These are phyloP conservation scores for Hypotaenidia okinawae DNA, from an alignment of 2,797 vertebrate species.

Conservation along the genomic window DNA sequence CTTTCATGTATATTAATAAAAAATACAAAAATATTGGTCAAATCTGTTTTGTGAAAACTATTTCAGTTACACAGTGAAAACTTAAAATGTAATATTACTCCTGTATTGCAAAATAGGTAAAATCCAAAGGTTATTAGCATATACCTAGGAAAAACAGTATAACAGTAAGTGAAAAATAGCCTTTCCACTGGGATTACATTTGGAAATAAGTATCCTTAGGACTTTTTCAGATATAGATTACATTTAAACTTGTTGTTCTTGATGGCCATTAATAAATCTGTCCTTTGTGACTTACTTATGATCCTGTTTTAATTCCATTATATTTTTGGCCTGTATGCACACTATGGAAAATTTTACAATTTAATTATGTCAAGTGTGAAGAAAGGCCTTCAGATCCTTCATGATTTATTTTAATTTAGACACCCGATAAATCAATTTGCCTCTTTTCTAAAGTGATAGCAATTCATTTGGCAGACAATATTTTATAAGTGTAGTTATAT, in stretches of 20 bases:
- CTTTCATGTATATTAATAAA: background rate
- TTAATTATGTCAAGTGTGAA: background rate
- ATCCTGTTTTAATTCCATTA: background rate
- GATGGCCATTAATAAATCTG: background rate
- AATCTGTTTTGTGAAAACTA: background rate
- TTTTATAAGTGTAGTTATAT: background rate
- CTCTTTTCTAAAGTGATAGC: background rate
- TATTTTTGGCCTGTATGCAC: background rate
- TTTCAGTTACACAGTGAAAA: background rate
- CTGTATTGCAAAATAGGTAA: background rate
- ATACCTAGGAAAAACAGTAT: background rate
- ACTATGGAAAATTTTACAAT: background rate
- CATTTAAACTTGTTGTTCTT: background rate
- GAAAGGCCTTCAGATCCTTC: background rate
- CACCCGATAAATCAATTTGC: rapidly evolving
- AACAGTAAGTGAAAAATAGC: background rate
- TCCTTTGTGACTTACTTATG: background rate
- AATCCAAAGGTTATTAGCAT: background rate
- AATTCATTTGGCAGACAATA: background rate
- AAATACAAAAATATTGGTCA: background rate
- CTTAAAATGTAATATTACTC: background rate
- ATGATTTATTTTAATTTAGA: background rate
- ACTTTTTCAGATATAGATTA: background rate
- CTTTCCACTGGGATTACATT: background rate
- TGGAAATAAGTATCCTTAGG: background rate